Percentiles rank a stretch among this genome's conserved stretches.
phyloP scores from a whole-genome alignment of 2,113 vertebrate species.

The Solenodon paradoxus region DNA sequence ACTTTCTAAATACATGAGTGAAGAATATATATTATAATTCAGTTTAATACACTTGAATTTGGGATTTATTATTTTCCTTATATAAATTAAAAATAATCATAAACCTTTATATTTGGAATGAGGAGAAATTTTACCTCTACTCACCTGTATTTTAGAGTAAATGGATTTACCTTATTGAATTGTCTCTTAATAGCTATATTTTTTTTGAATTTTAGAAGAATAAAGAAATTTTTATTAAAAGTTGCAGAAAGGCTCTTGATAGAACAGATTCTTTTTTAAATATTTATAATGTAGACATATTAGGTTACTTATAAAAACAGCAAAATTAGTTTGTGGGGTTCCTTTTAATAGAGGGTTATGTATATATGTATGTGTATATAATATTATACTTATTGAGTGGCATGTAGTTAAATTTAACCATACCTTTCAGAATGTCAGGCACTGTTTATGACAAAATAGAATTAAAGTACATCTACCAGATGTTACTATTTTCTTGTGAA shows the following conservation, averaged over 20 bases:
- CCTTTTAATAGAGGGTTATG: background rate
- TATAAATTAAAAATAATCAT: background rate
- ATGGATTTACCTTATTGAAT: slow-evolving; percentile 23
- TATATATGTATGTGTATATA: background rate
- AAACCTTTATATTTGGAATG: background rate
- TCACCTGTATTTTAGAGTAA: background rate
- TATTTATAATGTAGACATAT: background rate
- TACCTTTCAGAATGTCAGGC: slow-evolving; percentile 3
- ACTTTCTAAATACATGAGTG: slow-evolving; percentile 18
- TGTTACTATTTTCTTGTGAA: slow-evolving; percentile 23
- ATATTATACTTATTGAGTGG: background rate
- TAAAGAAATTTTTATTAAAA: background rate
- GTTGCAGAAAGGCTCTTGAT: background rate
- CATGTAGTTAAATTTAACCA: background rate
- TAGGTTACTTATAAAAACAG: slow-evolving; percentile 3
- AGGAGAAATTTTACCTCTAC: background rate
- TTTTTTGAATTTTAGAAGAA: background rate
- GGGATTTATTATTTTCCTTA: slow-evolving; percentile 34
- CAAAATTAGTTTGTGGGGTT: background rate
- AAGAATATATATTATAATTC: background rate
- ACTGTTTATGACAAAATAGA: background rate
- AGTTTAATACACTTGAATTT: slow-evolving; percentile 37
- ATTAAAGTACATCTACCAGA: slow-evolving; percentile 23
- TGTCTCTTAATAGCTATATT: background rate
- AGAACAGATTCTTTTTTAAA: background rate